Percentiles rank a stretch among this genome's conserved stretches.
These are phyloP conservation scores for Drosophila albomicans DNA, from an alignment of 1,140 invertebrate genomes.

Conservation along the genomic window DNA sequence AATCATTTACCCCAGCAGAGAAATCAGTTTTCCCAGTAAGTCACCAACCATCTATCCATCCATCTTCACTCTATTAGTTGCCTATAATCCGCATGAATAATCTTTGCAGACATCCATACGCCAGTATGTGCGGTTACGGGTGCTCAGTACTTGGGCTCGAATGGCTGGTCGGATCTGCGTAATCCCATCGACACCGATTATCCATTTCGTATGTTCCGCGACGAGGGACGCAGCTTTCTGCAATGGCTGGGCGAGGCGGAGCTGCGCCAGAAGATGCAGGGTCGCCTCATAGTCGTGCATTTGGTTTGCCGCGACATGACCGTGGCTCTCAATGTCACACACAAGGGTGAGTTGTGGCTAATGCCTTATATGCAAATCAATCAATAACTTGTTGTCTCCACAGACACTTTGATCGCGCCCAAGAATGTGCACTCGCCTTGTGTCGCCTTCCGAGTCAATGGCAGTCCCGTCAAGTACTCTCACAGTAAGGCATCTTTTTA, in stretches of 20 bases:
- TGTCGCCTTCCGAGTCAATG: constrained; percentile 93
- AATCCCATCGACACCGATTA: constrained; percentile 91
- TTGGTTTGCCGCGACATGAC: constrained; percentile 92
- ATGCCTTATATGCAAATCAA: neutral
- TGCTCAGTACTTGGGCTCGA: constrained; percentile 91
- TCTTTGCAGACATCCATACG: constrained; percentile 88
- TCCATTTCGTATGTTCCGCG: constrained; percentile 91
- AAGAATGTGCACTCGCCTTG: constrained; percentile 90
- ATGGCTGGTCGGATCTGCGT: constrained; percentile 91
- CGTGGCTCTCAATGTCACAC: constrained; percentile 84
- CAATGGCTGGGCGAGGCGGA: constrained; percentile 94
- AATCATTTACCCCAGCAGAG: constrained; percentile 93
- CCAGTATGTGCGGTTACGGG: constrained; percentile 95
- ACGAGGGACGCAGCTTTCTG: constrained; percentile 92
- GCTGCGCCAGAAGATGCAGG: constrained; percentile 90
- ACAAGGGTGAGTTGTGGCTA: constrained; percentile 50
- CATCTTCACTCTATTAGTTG: neutral
- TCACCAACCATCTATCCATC: constrained; percentile 25
- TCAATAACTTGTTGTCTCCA: neutral
- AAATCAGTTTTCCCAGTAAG: constrained; percentile 93
- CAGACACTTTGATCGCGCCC: constrained; percentile 68
- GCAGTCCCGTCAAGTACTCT: constrained; percentile 88
- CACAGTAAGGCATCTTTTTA: constrained; percentile 87
- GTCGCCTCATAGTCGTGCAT: constrained; percentile 91
- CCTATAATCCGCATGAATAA: neutral